Evolutionary conservation across 2,113 vertebrate genomes (phyloP).

Genomic region (Morphnarchus princeps): DNA sequence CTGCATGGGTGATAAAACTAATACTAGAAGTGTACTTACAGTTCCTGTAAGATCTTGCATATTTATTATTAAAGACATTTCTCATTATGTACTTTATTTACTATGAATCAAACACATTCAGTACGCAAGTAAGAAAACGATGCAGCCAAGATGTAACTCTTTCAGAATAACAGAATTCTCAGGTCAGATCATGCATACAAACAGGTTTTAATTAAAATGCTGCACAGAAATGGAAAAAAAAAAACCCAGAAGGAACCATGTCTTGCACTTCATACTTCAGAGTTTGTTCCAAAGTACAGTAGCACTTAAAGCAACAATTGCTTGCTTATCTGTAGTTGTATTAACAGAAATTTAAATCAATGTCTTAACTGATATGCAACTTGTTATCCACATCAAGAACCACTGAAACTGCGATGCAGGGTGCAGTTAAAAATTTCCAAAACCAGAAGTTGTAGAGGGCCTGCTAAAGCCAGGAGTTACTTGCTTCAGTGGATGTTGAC

Average conservation of each 20-base stretch:
- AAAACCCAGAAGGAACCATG: not conserved
- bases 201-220: not conserved
- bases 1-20: not conserved
- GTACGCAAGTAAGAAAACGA: not conserved
- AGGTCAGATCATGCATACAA: not conserved
- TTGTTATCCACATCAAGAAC: not conserved
- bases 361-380: not conserved
- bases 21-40: not conserved
- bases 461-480: not conserved
- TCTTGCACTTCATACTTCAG: not conserved
- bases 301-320: not conserved
- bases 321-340: not conserved
- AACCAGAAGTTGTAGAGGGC: not conserved
- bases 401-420: accelerated
- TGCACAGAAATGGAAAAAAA: not conserved
- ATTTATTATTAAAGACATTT: not conserved
- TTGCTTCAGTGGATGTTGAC: not conserved
- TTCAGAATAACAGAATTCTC: not conserved
- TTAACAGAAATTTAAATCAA: not conserved
- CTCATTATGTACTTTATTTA: not conserved
- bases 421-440: not conserved
- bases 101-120: not conserved
- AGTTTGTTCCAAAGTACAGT: not conserved
- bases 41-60: not conserved
- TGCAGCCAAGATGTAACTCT: not conserved